Base-by-base conservation (phyloP, 2,888 invertebrate species). In the Listrodromus nycthemerus region DNA sequence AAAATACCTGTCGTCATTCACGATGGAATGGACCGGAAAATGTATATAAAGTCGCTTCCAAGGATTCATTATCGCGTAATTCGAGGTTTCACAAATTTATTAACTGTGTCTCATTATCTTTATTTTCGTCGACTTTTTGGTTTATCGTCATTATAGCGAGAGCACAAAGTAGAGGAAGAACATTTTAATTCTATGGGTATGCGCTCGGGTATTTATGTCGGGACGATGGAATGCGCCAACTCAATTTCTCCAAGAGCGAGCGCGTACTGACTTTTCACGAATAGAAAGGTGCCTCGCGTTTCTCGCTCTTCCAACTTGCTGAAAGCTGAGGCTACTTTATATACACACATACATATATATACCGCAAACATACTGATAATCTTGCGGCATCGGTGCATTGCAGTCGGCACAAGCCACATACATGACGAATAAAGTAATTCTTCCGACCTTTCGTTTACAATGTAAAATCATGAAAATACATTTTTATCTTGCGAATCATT, bases 201-300 rank as follows among this genome's bases (percentile, higher is more conserved):
- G 79, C 79, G 76, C 83, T 83, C 73, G 76, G 67, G 81, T 86
- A 82, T 86, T 82, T 76, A 81, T 63, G 84, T 69, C 66, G 45
- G 58, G 80, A 73, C 84, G 67, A 78, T 83, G 86, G 83, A 86
- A 86, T 82, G 86, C 79, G 82, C 81, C 80, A 73, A 50, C 73
- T 81, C 76, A 87, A 86, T 87, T 87, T 87, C 86, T 87, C 86
- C 85, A 37, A 78, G 78, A 84, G 81, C 74, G 69, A 45, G 78
- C 37, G 82, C 71, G 83, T 79, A 80, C 69, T 71, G 84, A 84
- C 82, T 87, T 87, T 87, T 86, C 86, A 85, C 84, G 86, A 86
- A 80, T 85, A 86, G 86, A 86, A 86, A 87, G 86, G 84, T 83
- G 83, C 81, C 71, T 81, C 74, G 37, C 78, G 81, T 81, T 81